Evolutionary conservation across 2,797 vertebrate genomes (phyloP).

Genomic region (Tapera naevia): DNA sequence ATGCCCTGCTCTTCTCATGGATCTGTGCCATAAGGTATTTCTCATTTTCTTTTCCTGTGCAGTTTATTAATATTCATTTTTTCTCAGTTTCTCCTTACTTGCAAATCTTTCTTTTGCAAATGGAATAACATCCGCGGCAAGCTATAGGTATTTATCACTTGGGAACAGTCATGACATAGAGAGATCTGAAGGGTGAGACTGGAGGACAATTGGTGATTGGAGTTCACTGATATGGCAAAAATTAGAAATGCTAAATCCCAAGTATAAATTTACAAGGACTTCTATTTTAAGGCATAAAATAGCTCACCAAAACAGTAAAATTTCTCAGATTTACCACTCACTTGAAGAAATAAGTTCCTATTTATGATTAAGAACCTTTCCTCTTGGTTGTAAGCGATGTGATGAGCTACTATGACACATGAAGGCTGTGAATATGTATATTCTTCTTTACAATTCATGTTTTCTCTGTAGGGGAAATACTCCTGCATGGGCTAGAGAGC

Average conservation of each 20-base stretch:
- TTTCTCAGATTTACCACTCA: background rate
- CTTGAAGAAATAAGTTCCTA: background rate
- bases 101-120: conserved; percentile 19
- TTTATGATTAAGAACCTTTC: background rate
- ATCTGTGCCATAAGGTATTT: conserved; percentile 14
- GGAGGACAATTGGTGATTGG: background rate
- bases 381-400: background rate
- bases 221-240: background rate
- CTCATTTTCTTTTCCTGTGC: conserved; percentile 7
- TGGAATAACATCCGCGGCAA: background rate
- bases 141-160: conserved; percentile 12
- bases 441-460: background rate
- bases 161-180: background rate
- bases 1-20: conserved; percentile 9
- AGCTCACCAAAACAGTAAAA: background rate
- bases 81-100: conserved; percentile 29
- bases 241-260: background rate
- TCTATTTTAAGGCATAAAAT: background rate
- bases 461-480: background rate
- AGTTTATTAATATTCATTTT: conserved; percentile 51
- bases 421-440: background rate
- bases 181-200: background rate
- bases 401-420: background rate
- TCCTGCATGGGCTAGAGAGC: background rate
- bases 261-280: background rate